Evolutionary conservation across 2,113 vertebrate species (phyloP).

Genomic region (Orthonyx spaldingii): DNA sequence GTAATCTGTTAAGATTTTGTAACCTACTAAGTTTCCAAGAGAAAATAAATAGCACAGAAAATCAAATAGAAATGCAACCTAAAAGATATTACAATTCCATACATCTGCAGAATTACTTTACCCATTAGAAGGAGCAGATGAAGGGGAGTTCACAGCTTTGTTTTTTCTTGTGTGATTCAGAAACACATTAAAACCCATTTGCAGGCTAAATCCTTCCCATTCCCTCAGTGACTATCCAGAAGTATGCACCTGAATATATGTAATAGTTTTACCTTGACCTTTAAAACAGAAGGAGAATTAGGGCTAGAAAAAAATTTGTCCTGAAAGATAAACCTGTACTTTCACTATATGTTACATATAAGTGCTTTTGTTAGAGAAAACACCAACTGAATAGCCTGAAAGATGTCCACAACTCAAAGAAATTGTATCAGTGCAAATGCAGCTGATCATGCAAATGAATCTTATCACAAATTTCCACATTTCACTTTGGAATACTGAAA

Average conservation of each 20-base stretch:
- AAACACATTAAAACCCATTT: not conserved
- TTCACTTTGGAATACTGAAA: not conserved
- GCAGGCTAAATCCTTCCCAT: not conserved
- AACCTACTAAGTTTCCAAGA: not conserved
- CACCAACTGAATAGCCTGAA: not conserved
- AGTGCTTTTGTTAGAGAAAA: not conserved
- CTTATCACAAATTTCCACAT: not conserved
- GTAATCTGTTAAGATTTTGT: not conserved
- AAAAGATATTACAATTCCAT: not conserved
- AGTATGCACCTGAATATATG: not conserved
- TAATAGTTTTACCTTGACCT: not conserved
- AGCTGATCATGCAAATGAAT: not conserved
- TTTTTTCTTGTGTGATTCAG: not conserved
- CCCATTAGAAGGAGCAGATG: rapidly evolving
- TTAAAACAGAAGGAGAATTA: not conserved
- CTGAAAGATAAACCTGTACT: not conserved
- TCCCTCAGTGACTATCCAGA: not conserved
- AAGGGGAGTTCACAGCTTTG: not conserved
- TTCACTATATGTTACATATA: not conserved
- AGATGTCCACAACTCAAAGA: not conserved
- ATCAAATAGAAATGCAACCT: not conserved
- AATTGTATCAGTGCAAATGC: not conserved
- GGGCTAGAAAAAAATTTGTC: not conserved
- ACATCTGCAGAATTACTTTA: not conserved
- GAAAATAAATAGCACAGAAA: not conserved